Evolutionary conservation across 2,113 vertebrate genomes (phyloP), one percentile per base, ranked within the genome.

Genomic region (Vicugna pacos): DNA sequence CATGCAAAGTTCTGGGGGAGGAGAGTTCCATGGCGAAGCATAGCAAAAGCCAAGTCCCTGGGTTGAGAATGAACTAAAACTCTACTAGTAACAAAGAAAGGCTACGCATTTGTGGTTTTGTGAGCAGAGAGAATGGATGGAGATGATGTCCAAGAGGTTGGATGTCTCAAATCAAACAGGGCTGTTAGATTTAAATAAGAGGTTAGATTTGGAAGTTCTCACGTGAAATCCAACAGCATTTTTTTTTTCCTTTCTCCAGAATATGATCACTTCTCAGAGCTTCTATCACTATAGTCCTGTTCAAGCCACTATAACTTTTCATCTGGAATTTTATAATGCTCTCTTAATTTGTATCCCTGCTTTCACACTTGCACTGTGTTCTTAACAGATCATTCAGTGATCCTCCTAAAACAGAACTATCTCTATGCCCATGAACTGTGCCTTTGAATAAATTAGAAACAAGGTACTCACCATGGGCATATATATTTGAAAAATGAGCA

Each of bases 321-420:
- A 83, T 20, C 24, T 90, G 75, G 52, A 90, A 84, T 95, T 92
- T 75, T 85, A 69, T 14, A 90, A 69, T 58, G 72, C 50, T 92
- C 24, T 77, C 35, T 64, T 90, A 89, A 95, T 83, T 95, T 87
- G 35, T 17, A 96, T 46, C 17, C 9, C 24, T 79, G 10, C n/a
- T 48, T 77, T 30, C 5, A 89, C 17, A 7, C 8, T 91, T 94
- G 35, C 13, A 89, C 19, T 89, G 42, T 60, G 16, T 79, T 93
- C 26, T 85, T 75, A 56, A 38, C 38, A 72, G 56, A 62, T 79
- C 38, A 94, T 46, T 22, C 30, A 90, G 17, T 38, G 69, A 90
- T 83, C 56, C 58, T 87, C 52, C 93, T 92, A 67, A 94, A 94
- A 90, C 22, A 35, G 58, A 87, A 52, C 48, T 70, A 90, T 80